A percentile compares a stretch with the other conserved stretches of the same genome.
These are phyloP conservation scores for Podarcis raffonei DNA, from an alignment of 2,113 vertebrate species.

Conservation along the genomic window DNA sequence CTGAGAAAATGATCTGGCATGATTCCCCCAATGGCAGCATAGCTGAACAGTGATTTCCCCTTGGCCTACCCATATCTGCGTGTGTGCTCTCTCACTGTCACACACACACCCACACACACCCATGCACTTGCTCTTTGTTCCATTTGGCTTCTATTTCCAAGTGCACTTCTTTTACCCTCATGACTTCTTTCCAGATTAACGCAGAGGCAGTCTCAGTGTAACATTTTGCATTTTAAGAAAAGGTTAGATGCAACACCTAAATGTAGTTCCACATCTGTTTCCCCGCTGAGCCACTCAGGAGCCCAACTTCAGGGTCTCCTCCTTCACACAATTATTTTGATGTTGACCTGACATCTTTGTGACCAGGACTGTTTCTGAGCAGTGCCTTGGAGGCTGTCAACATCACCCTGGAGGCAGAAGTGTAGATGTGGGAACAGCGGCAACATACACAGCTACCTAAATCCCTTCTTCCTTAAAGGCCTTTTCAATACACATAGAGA, in stretches of 20 bases:
- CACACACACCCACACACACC: too few species aligned
- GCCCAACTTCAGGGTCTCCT: background rate
- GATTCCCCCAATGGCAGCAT: background rate
- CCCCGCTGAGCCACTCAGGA: background rate
- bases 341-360: background rate
- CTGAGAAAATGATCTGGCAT: too few species aligned
- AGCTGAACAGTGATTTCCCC: background rate
- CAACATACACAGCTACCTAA: background rate
- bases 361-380: background rate
- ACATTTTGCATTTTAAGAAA: background rate
- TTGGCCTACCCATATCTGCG: background rate
- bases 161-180: background rate
- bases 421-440: background rate
- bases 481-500: background rate
- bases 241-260: background rate
- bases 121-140: background rate
- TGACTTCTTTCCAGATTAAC: background rate
- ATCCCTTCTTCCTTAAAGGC: background rate
- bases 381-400: background rate
- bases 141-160: background rate
- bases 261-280: background rate
- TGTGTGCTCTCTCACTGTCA: too few species aligned
- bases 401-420: background rate
- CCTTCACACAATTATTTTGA: background rate
- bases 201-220: background rate